These are phyloP conservation scores for Rhineura floridana DNA, from an alignment of 2,113 vertebrate species.

Conservation along the genomic window DNA sequence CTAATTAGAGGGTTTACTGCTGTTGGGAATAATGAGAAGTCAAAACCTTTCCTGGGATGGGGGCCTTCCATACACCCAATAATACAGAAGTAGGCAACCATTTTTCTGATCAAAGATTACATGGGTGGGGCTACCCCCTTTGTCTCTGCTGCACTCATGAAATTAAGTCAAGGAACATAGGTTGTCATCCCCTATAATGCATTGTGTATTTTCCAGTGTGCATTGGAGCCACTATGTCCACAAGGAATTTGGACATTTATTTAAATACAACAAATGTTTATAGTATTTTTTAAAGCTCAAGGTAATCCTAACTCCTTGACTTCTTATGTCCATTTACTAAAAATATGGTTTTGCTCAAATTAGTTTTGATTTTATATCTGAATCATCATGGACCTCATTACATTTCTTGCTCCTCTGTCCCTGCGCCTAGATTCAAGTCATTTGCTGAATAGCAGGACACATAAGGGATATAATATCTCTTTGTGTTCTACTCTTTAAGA, in stretches of 20 bases:
- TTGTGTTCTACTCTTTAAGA: background rate
- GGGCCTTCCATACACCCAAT: background rate
- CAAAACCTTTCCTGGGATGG: background rate
- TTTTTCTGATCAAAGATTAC: too few species aligned
- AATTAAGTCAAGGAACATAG: too few species aligned
- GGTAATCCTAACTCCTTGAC: background rate
- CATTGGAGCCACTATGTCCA: background rate
- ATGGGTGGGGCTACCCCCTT: too few species aligned
- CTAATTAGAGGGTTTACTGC: background rate
- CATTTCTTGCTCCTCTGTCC: background rate
- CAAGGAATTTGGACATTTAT: background rate
- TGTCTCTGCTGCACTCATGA: too few species aligned
- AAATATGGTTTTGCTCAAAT: background rate
- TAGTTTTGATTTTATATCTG: background rate
- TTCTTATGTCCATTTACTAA: background rate
- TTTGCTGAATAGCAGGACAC: background rate
- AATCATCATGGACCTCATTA: background rate
- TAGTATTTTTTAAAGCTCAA: background rate
- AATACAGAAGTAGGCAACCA: too few species aligned
- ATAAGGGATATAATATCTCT: background rate
- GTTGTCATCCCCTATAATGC: too few species aligned
- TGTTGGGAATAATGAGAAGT: background rate
- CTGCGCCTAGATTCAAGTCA: background rate
- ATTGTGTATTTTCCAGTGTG: background rate
- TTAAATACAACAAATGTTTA: background rate